Percentiles rank a stretch among this genome's conserved stretches.
Conservation (phyloP, 2,888 invertebrate species). For the Stenichneumon culpator region DNA sequence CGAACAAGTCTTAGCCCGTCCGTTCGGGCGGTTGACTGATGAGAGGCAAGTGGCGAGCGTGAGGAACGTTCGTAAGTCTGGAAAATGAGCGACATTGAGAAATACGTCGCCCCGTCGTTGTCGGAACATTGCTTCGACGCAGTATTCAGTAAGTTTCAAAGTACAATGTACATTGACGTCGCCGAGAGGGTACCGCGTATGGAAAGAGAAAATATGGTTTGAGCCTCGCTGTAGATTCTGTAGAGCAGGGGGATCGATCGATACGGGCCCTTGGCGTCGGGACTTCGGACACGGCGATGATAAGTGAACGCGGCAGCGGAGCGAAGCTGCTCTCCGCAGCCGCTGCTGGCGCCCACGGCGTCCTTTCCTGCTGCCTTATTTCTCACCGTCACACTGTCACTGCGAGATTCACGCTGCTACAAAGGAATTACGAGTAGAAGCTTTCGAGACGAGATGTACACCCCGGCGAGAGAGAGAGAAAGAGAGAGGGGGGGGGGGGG, state of each 20-base stretch:
- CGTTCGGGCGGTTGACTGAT: too few relatives aligned
- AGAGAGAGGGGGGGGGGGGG: too few relatives aligned
- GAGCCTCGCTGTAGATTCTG: not conserved
- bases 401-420: constrained; percentile 44
- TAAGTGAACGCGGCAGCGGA: constrained; percentile 20
- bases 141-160: constrained; percentile 13
- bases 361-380: constrained; percentile 42
- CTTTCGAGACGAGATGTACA: constrained; percentile 44
- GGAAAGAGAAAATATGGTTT: not conserved
- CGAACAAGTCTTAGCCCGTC: too few relatives aligned
- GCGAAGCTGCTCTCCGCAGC: not conserved
- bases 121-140: not conserved
- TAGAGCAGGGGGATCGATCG: constrained; percentile 10
- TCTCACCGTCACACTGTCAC: constrained; percentile 1
- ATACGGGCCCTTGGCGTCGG: constrained; percentile 31
- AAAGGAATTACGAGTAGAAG: constrained; percentile 51
- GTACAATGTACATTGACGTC: not conserved
- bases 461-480: constrained; percentile 1
- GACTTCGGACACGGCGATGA: constrained; percentile 38
- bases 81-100: not conserved
- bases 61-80: not conserved
- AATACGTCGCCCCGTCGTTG: not conserved
- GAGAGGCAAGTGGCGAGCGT: too few relatives aligned
- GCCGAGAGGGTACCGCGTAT: not conserved
- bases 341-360: constrained; percentile 38